A percentile compares a stretch with the other conserved stretches of the same genome.
Evolutionary conservation across 2,888 invertebrate genomes (phyloP).

Genomic region (Drosophila aldrichi): DNA sequence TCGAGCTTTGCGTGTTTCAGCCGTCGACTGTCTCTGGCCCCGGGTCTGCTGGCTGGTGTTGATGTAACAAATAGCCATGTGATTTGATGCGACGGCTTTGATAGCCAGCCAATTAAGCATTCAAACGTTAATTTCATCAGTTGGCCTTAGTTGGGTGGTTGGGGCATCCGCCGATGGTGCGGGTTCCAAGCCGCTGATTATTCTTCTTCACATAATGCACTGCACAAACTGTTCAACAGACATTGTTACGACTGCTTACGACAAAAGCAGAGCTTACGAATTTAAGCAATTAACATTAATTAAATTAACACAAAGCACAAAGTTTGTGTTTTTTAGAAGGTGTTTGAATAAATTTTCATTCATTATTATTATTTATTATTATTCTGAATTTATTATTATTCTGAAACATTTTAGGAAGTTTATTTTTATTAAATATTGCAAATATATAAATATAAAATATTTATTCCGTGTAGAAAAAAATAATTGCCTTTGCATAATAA

Average conservation of each 20-base stretch:
- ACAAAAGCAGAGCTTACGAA: slow-evolving; percentile 6
- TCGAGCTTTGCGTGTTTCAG: slow-evolving; percentile 64
- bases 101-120: slow-evolving; percentile 78
- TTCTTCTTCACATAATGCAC: slow-evolving; percentile 16
- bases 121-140: slow-evolving; percentile 76
- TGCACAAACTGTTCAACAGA: background rate
- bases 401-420: no score
- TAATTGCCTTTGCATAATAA: no score
- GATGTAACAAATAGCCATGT: slow-evolving; percentile 78
- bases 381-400: no score
- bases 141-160: slow-evolving; percentile 69
- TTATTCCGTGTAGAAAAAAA: no score
- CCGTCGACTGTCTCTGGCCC: slow-evolving; percentile 36
- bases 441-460: no score
- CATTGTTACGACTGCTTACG: background rate
- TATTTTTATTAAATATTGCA: no score
- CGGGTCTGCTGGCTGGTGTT: slow-evolving; percentile 57
- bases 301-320: no score
- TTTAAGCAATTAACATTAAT: background rate
- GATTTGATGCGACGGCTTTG: slow-evolving; percentile 77
- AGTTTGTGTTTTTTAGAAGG: no score
- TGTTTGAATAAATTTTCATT: no score
- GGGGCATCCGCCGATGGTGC: slow-evolving; percentile 21
- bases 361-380: no score
- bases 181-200: slow-evolving; percentile 21